Evolutionary conservation across 64 coral and sea anemone species (phyloP).

Genomic region (Orbicella faveolata): DNA sequence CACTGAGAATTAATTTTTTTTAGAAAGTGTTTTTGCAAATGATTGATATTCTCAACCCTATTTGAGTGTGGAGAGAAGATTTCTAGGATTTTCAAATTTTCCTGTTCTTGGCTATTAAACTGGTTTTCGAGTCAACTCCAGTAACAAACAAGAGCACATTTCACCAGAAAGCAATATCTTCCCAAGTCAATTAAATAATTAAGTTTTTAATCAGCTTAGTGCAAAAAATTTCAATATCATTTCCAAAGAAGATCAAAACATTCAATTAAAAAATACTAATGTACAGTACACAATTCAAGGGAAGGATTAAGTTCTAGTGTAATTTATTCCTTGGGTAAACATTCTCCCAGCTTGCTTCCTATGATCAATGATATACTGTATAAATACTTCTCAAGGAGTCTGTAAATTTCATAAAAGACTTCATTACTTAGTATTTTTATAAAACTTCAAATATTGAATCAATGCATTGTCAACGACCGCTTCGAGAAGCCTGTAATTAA

Average conservation of each 20-base stretch:
- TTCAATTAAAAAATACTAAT: not conserved
- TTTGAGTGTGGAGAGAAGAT: not conserved
- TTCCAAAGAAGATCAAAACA: not conserved
- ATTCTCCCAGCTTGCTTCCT: not conserved
- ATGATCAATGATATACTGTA: too few species aligned
- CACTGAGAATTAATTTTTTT: not conserved
- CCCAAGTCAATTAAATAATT: not conserved
- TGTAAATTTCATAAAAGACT: too few species aligned
- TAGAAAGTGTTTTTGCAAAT: too few species aligned
- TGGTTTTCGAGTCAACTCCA: not conserved
- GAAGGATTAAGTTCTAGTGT: too few species aligned
- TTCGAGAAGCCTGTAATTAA: too few species aligned
- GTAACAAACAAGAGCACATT: not conserved
- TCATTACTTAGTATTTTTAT: too few species aligned
- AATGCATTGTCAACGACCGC: too few species aligned
- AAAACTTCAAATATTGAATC: too few species aligned
- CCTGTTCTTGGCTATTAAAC: not conserved
- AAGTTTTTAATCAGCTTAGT: constrained; percentile 1
- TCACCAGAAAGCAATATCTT: not conserved
- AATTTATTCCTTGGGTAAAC: not conserved
- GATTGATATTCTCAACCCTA: too few species aligned
- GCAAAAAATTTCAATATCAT: constrained; percentile 22
- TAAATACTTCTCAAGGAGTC: too few species aligned
- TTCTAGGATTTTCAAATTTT: not conserved
- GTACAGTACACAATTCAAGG: not conserved